These are phyloP conservation scores for Addax nasomaculatus DNA, from an alignment of 2,113 vertebrate genomes.

Conservation along the genomic window DNA sequence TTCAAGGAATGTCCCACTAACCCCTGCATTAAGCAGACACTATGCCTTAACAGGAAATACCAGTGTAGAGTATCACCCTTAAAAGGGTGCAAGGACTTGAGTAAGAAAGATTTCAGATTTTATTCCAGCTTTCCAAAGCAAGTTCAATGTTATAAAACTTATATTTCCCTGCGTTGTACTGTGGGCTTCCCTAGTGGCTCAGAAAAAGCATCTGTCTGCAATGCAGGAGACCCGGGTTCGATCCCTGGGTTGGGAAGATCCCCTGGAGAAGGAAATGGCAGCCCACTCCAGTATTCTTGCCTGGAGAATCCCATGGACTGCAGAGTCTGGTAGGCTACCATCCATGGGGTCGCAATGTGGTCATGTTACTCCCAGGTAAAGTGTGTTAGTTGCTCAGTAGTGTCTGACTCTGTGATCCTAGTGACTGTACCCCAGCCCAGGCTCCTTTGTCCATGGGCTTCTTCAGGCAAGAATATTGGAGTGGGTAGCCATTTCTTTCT, in stretches of 20 bases:
- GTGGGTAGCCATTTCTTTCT: not conserved
- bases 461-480: not conserved
- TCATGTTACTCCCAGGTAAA: fast-evolving
- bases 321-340: too few relatives aligned
- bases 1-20: not conserved
- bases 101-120: not conserved
- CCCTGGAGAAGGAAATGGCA: too few relatives aligned
- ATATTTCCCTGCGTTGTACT: not conserved
- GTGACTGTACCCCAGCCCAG: not conserved
- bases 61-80: not conserved
- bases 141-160: not conserved
- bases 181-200: too few relatives aligned
- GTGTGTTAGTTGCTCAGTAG: not conserved
- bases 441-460: not conserved
- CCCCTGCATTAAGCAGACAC: not conserved
- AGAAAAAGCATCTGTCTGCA: too few relatives aligned
- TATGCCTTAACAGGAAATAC: not conserved
- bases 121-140: not conserved
- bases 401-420: not conserved
- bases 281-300: too few relatives aligned
- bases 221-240: too few relatives aligned
- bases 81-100: not conserved
- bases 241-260: too few relatives aligned
- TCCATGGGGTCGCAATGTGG: not conserved
- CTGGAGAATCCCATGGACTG: too few relatives aligned